Conservation (phyloP, 2,113 vertebrate genomes). For the Sceloporus tristichus region DNA sequence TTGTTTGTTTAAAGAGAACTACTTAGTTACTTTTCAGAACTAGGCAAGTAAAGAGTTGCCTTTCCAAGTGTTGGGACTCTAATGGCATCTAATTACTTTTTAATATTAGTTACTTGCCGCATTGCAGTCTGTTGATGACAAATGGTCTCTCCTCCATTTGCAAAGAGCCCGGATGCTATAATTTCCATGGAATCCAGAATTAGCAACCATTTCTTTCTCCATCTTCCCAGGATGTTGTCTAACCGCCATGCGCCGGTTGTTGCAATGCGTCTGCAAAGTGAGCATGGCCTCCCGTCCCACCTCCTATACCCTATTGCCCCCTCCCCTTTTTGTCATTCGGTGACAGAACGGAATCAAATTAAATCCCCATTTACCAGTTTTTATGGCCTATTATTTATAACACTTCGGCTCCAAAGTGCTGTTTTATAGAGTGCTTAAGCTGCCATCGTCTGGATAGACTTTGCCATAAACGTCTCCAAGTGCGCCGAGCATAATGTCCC, state of each 20-base stretch:
- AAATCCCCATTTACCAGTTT: constrained; percentile 82
- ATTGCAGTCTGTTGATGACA: too few relatives aligned
- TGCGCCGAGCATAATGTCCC: constrained; percentile 76
- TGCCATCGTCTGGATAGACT: constrained; percentile 79
- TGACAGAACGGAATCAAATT: constrained; percentile 86
- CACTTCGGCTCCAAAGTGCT: constrained; percentile 81
- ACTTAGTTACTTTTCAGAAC: too few relatives aligned
- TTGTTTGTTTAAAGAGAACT: too few relatives aligned
- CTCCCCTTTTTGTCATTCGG: constrained; percentile 70
- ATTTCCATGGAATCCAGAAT: background rate
- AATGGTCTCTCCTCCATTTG: too few relatives aligned
- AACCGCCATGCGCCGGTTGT: fast-evolving
- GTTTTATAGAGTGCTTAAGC: constrained; percentile 86
- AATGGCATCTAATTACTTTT: too few relatives aligned
- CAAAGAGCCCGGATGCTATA: too few relatives aligned
- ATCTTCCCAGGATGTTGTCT: background rate
- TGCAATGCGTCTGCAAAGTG: constrained; percentile 30
- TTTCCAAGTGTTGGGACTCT: too few relatives aligned
- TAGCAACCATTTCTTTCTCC: background rate
- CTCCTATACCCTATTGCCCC: constrained; percentile 52
- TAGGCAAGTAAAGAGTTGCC: too few relatives aligned
- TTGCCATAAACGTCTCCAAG: constrained; percentile 81
- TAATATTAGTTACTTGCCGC: too few relatives aligned
- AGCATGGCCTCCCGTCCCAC: background rate
- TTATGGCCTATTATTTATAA: constrained; percentile 86